Evolutionary conservation across 2,888 invertebrate genomes (phyloP).

Genomic region (Melanophora roralis): DNA sequence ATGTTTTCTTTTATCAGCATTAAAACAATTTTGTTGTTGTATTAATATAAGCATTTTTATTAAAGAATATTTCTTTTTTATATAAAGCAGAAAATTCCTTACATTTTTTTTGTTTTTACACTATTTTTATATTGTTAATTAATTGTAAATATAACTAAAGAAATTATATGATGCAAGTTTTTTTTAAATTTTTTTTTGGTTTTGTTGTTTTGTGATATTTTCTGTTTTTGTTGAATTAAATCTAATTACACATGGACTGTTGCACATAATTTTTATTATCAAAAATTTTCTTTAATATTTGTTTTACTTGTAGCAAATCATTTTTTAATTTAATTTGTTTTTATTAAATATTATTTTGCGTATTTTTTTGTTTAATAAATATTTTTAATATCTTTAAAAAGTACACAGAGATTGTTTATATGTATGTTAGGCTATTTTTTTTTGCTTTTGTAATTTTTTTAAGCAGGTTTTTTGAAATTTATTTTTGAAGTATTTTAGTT

Average conservation of each 20-base stretch:
- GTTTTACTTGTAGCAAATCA: conserved; percentile 32
- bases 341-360: conserved; percentile 6
- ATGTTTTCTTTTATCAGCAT: not conserved
- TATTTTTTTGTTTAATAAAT: not conserved
- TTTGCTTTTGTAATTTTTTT: conserved; percentile 22
- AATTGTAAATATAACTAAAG: conserved; percentile 45
- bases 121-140: conserved; percentile 19
- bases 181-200: conserved; percentile 23
- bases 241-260: conserved; percentile 61
- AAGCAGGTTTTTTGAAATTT: not conserved
- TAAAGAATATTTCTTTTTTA: conserved; percentile 54
- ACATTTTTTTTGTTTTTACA: conserved; percentile 38
- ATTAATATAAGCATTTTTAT: conserved; percentile 60
- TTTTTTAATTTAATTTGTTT: conserved; percentile 24
- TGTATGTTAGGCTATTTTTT: conserved; percentile 28
- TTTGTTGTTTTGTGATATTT: conserved; percentile 34
- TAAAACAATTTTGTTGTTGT: conserved; percentile 31
- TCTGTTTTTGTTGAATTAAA: conserved; percentile 40
- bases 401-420: conserved; percentile 43
- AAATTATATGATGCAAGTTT: conserved; percentile 42
- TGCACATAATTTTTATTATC: not conserved
- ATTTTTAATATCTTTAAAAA: conserved; percentile 34
- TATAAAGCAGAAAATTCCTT: conserved; percentile 60
- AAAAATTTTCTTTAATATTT: conserved; percentile 23
- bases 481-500: not conserved